Evolutionary conservation across 2,113 vertebrate genomes (phyloP).

Genomic region (Fulica atra): DNA sequence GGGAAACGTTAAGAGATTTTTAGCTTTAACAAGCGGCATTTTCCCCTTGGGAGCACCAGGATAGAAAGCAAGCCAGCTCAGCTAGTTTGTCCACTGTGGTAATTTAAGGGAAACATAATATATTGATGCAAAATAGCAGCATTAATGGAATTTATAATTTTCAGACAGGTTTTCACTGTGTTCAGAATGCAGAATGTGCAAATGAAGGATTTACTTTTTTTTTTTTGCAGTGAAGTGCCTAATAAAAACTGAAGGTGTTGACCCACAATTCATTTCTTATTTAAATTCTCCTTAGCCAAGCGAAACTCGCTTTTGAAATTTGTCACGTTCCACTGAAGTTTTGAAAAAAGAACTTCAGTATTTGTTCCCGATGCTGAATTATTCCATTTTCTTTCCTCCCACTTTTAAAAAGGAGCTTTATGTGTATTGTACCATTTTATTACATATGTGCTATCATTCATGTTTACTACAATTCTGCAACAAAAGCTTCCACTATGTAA

Average conservation of each 20-base stretch:
- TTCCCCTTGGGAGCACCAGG: not conserved
- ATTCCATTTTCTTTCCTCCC: not conserved
- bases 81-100: not conserved
- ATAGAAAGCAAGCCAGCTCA: conserved; percentile 16
- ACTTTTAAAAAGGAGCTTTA: not conserved
- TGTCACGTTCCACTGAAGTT: not conserved
- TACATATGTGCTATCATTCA: not conserved
- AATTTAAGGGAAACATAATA: conserved; percentile 10
- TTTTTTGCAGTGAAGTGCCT: not conserved
- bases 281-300: conserved; percentile 28
- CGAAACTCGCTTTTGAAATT: conserved; percentile 33
- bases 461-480: not conserved
- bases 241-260: conserved; percentile 19
- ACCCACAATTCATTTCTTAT: conserved; percentile 1
- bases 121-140: conserved; percentile 28
- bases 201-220: not conserved
- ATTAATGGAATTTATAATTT: conserved; percentile 44
- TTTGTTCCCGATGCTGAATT: not conserved
- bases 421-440: not conserved
- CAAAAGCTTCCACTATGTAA: not conserved
- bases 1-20: conserved; percentile 23
- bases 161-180: not conserved
- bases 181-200: not conserved
- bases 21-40: conserved; percentile 36
- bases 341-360: not conserved